These are phyloP conservation scores for Enteromius treurensis DNA, from an alignment of 2,797 vertebrate species.

Conservation along the genomic window DNA sequence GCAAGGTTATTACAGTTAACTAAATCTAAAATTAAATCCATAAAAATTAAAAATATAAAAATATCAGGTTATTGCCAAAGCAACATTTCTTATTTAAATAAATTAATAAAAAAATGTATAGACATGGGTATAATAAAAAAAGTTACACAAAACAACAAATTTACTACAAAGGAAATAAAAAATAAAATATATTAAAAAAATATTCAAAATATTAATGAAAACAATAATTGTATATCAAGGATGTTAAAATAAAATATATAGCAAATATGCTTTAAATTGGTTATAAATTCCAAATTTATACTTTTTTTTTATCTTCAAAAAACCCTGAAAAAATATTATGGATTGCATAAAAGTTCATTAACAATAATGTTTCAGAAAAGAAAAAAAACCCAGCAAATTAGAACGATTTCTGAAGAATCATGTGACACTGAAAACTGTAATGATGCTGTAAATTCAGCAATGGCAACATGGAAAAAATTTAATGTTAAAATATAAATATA, in stretches of 20 bases:
- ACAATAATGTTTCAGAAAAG: not conserved
- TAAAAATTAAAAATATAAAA: not conserved
- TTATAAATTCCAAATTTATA: not conserved
- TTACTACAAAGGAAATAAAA: not conserved
- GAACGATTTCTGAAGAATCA: not conserved
- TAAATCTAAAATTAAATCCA: not conserved
- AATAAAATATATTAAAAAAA: too few relatives aligned
- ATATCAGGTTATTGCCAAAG: too few relatives aligned
- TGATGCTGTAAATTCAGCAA: not conserved
- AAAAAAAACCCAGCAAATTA: not conserved
- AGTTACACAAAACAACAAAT: not conserved
- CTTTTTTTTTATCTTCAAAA: not conserved
- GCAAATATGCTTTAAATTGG: not conserved
- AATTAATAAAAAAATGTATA: not conserved
- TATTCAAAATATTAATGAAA: not conserved
- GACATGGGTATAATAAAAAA: not conserved
- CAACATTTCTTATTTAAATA: not conserved
- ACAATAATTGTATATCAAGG: not conserved
- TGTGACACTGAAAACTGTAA: not conserved
- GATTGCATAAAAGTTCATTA: not conserved
- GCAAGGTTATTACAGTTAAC: not conserved
- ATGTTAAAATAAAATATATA: not conserved
- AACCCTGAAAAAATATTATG: not conserved
- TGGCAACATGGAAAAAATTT: not conserved
- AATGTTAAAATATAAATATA: not conserved